Evolutionary conservation across 2,888 invertebrate genomes (phyloP).

Genomic region (Eupithecia subumbrata): DNA sequence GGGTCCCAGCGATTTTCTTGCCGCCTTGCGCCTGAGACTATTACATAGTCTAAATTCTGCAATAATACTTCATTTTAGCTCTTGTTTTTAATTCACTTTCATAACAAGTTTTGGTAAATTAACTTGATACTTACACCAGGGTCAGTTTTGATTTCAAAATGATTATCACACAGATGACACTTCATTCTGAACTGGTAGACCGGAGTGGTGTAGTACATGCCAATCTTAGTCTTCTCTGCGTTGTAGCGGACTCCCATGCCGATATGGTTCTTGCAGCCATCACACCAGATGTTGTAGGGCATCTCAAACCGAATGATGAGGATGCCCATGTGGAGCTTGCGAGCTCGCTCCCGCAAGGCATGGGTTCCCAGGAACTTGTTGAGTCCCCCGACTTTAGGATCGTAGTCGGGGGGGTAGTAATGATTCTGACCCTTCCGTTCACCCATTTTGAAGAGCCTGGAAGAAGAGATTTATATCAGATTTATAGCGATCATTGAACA

Average conservation of each 20-base stretch:
- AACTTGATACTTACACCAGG: constrained; percentile 89
- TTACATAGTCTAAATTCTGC: constrained; percentile 98
- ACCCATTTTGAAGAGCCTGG: constrained; percentile 87
- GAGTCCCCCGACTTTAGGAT: constrained; percentile 96
- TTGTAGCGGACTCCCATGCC: constrained; percentile 99
- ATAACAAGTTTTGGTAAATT: background rate
- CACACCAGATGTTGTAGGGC: constrained; percentile 99
- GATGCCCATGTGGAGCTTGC: constrained; percentile 98
- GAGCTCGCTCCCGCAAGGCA: constrained; percentile 96
- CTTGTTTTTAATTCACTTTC: background rate
- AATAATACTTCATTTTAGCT: constrained; percentile 41
- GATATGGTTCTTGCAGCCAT: constrained; percentile 98
- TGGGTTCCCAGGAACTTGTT: constrained; percentile 98
- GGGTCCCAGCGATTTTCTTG: constrained; percentile 99
- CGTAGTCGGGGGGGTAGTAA: constrained; percentile 99
- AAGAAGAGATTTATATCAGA: constrained; percentile 19
- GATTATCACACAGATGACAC: constrained; percentile 98
- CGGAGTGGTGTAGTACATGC: constrained; percentile 99
- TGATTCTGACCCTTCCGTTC: constrained; percentile 99
- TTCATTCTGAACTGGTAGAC: constrained; percentile 99
- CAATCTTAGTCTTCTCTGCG: constrained; percentile 95
- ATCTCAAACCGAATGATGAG: constrained; percentile 99
- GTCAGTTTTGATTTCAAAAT: constrained; percentile 99
- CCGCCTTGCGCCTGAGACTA: constrained; percentile 96
- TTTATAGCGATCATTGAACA: background rate